Base-by-base conservation (phyloP, 2,113 vertebrate genomes). In the Osmerus eperlanus region DNA sequence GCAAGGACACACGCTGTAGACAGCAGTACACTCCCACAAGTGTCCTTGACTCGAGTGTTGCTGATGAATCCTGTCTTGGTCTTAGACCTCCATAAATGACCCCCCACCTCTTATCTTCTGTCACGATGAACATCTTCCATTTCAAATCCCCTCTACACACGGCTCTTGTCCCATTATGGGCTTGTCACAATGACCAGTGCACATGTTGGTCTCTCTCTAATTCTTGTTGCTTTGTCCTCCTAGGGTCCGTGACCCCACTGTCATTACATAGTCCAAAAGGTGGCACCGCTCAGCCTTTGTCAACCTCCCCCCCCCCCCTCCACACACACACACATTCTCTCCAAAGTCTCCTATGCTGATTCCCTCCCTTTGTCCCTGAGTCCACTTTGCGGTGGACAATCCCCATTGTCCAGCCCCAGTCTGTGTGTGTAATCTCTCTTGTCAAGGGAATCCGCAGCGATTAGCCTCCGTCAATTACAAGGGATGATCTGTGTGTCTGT, bases 401-500 rank as follows among this genome's bases (percentile, higher is more conserved):
- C 88, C 87, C 85, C 60, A 89, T 91, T 91, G 89, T 91, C 80
- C 81, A 15, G 52, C 69, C 73, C 70, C 15, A 14, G 76, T 75
- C 75, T 81, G 83, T 76, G 78, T 71, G 53, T 87, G 85, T 90
- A 89, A 91, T 90, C 88, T 87, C 85, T 75, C 85, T 87, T 83
- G 85, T 91, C 84, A 85, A 82, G 81, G 79, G 87, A 88, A 88
- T 85, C 85, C 82, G 81, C 80, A 74, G 84, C 83, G 91, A 92
- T 92, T 90, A 91, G 81, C 86, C 83, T 82, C 81, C 54, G 74
- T 84, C 88, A 88, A 87, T 89, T 87, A 88, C 83, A 84, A 85
- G 83, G 78, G 84, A 81, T 87, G 85, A 89, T 90, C 84, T 84
- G 86, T 88, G 88, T 83, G 78, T 88, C 85, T 81, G 85, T 78